These are phyloP conservation scores for Zeuzera pyrina DNA, from an alignment of 2,888 invertebrate genomes.

Conservation along the genomic window DNA sequence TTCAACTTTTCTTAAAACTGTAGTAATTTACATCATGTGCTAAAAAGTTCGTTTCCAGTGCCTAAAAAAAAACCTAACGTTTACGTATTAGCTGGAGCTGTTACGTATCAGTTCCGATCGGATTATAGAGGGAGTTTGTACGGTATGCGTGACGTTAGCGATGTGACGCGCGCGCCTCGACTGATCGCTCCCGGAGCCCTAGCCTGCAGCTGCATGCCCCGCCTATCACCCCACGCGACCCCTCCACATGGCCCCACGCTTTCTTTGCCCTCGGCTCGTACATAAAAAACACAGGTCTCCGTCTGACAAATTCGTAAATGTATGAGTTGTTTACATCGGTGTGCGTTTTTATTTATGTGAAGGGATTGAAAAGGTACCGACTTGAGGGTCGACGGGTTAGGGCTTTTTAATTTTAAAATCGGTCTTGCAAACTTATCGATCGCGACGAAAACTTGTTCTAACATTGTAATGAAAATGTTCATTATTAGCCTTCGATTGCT, in stretches of 20 bases:
- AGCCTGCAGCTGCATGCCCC: conserved; percentile 62
- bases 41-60: neutral
- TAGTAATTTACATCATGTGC: neutral
- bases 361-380: conserved; percentile 36
- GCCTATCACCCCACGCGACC: conserved; percentile 60
- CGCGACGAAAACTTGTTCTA: too few relatives aligned
- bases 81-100: conserved; percentile 4
- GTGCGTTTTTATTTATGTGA: conserved; percentile 31
- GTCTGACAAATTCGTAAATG: conserved; percentile 24
- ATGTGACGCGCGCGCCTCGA: conserved; percentile 53
- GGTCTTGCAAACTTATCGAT: conserved; percentile 31
- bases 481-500: too few relatives aligned
- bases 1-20: neutral
- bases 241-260: conserved; percentile 53
- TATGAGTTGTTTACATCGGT: conserved; percentile 27
- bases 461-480: too few relatives aligned
- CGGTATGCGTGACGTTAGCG: conserved; percentile 47
- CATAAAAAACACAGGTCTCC: conserved; percentile 45
- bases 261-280: conserved; percentile 48
- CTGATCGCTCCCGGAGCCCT: conserved; percentile 50
- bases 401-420: conserved; percentile 35
- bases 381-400: conserved; percentile 32
- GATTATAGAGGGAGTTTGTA: conserved; percentile 28
- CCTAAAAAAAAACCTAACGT: conserved; percentile 2
- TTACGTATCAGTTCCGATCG: conserved; percentile 3